phyloP scores from a whole-genome alignment of 2,888 invertebrate species.

The Agonum fuliginosum region DNA sequence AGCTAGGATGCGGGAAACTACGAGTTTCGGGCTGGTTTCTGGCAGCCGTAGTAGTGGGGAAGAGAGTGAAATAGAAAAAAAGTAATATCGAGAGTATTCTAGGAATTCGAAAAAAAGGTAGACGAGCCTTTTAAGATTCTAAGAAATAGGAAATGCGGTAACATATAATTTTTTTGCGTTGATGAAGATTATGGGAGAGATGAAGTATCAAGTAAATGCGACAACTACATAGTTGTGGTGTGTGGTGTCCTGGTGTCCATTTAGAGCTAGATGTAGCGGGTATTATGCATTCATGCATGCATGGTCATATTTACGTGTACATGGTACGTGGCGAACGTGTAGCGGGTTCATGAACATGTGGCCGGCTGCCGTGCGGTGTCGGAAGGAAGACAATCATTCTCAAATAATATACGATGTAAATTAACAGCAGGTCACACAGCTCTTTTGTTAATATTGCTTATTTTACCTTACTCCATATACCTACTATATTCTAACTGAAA shows the following conservation, averaged over 20 bases:
- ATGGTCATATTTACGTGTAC: constrained; percentile 8
- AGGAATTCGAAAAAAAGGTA: no score
- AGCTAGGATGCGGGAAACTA: no score
- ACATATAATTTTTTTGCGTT: neutral
- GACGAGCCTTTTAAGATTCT: no score
- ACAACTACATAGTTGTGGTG: constrained; percentile 2
- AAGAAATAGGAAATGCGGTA: no score
- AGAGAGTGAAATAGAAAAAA: neutral
- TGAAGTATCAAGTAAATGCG: constrained; percentile 2
- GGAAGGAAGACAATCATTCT: neutral
- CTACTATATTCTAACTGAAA: no score
- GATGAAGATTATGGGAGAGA: neutral
- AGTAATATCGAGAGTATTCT: no score
- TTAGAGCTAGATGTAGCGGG: neutral
- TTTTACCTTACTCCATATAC: no score
- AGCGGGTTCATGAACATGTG: constrained; percentile 1
- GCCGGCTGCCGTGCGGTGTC: neutral
- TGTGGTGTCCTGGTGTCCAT: no score
- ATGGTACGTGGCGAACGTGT: constrained; percentile 7
- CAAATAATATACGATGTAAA: no score
- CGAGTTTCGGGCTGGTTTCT: no score
- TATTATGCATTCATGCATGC: constrained; percentile 24
- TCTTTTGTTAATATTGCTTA: no score
- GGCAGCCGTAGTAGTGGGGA: neutral
- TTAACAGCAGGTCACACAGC: no score